phyloP scores from a whole-genome alignment of 2,113 vertebrate species.

The Cyanoderma ruficeps region DNA sequence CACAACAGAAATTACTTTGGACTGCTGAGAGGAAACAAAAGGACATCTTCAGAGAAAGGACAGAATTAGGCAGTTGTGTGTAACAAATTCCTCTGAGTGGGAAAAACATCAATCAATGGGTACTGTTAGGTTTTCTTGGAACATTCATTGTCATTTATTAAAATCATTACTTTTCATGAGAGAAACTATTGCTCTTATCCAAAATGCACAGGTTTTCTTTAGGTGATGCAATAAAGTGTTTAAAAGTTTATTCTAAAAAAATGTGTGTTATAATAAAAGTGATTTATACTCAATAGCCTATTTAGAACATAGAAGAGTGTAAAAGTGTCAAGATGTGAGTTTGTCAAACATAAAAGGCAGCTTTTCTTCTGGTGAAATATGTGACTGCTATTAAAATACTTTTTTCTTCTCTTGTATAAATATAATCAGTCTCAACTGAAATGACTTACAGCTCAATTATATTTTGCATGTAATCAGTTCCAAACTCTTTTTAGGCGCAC shows the following conservation, averaged over 20 bases:
- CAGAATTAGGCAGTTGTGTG: not conserved
- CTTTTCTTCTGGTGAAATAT: conserved; percentile 40
- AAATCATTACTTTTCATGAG: conserved; percentile 35
- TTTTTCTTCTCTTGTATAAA: conserved; percentile 21
- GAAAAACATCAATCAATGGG: not conserved
- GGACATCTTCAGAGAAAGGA: not conserved
- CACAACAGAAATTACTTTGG: not conserved
- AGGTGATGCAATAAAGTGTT: conserved; percentile 39
- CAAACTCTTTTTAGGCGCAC: not conserved
- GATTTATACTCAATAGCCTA: conserved; percentile 8
- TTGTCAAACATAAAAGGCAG: conserved; percentile 49
- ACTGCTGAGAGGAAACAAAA: not conserved
- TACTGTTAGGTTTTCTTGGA: not conserved
- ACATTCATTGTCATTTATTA: conserved; percentile 6
- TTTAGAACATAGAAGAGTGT: conserved; percentile 3
- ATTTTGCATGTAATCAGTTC: conserved; percentile 55
- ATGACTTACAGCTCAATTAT: conserved; percentile 44
- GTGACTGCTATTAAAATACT: conserved; percentile 1
- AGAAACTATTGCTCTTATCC: conserved; percentile 19
- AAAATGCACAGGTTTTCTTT: conserved; percentile 43
- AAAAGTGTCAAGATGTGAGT: conserved; percentile 13
- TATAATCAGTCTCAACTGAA: conserved; percentile 58
- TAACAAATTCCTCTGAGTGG: not conserved
- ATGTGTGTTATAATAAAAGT: conserved; percentile 26
- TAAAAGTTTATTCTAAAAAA: conserved; percentile 63